Conservation (phyloP, 2,113 vertebrate genomes). For the Cettia cetti region DNA sequence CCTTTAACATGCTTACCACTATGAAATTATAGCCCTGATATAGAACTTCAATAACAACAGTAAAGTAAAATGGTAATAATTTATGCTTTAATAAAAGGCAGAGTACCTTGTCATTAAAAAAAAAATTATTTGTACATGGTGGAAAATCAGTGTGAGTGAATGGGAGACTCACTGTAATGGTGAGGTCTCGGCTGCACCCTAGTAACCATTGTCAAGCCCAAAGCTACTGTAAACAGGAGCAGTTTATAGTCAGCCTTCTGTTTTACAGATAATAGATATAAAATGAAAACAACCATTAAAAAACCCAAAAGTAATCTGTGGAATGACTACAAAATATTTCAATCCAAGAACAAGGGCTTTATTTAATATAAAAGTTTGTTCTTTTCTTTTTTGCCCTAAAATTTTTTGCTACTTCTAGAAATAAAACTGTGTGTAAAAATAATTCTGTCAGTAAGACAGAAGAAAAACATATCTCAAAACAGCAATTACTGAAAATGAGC, state of each 20-base stretch:
- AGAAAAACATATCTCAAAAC: not conserved
- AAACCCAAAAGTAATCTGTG: not conserved
- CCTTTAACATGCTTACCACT: not conserved
- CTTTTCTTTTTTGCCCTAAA: not conserved
- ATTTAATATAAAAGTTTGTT: not conserved
- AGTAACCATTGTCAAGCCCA: not conserved
- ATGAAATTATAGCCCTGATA: not conserved
- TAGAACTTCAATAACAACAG: not conserved
- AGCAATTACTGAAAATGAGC: not conserved
- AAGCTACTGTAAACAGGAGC: not conserved
- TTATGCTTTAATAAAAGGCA: not conserved
- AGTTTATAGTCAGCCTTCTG: not conserved
- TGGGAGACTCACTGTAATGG: not conserved
- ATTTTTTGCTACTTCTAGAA: not conserved
- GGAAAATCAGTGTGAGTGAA: not conserved
- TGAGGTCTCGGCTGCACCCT: not conserved
- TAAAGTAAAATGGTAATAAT: not conserved
- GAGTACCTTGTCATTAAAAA: not conserved
- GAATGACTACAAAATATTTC: not conserved
- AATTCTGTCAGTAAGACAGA: slow-evolving; percentile 15
- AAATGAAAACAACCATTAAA: not conserved
- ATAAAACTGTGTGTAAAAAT: slow-evolving; percentile 37
- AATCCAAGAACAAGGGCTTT: not conserved
- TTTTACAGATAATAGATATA: not conserved
- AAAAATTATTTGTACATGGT: not conserved